Evolutionary conservation across 2,797 vertebrate genomes (phyloP).

Genomic region (Rachycentron canadum): DNA sequence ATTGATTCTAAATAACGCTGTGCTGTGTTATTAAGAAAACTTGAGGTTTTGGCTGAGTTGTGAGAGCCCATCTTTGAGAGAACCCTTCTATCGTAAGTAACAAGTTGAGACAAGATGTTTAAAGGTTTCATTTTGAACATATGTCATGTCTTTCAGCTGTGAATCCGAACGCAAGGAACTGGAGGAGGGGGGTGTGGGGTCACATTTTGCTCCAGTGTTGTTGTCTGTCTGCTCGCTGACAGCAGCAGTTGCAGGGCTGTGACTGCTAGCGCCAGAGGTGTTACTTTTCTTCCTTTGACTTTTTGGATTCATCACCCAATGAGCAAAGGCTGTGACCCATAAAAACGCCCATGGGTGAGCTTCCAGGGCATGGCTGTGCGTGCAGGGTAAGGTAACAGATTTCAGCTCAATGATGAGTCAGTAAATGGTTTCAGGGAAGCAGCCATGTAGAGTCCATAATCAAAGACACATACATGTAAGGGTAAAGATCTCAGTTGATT

Average conservation of each 20-base stretch:
- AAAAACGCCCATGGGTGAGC: constrained; percentile 75
- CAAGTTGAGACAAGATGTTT: constrained; percentile 82
- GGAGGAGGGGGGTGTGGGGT: constrained; percentile 55
- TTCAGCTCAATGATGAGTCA: constrained; percentile 82
- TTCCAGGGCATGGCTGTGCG: constrained; percentile 73
- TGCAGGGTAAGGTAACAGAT: constrained; percentile 78
- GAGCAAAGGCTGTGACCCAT: constrained; percentile 86
- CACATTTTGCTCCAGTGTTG: constrained; percentile 75
- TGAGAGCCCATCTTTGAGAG: constrained; percentile 22
- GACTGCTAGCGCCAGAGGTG: constrained; percentile 80
- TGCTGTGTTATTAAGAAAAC: neutral
- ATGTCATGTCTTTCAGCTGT: constrained; percentile 82
- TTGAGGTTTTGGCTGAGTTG: constrained; percentile 12
- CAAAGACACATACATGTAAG: constrained; percentile 61
- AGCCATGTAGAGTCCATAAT: constrained; percentile 43
- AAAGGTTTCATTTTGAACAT: constrained; percentile 84
- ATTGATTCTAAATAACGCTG: neutral
- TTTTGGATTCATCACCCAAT: constrained; percentile 83
- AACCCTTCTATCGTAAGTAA: constrained; percentile 77
- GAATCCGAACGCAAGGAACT: constrained; percentile 72
- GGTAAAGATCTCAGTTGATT: constrained; percentile 46
- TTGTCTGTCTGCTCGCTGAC: constrained; percentile 68
- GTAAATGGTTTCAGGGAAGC: constrained; percentile 69
- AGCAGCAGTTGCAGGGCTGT: constrained; percentile 67
- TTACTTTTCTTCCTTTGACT: constrained; percentile 85